Percentiles rank a stretch among this genome's conserved stretches.
Evolutionary conservation across 2,797 vertebrate species (phyloP).

Genomic region (Amphiprion clarkii): DNA sequence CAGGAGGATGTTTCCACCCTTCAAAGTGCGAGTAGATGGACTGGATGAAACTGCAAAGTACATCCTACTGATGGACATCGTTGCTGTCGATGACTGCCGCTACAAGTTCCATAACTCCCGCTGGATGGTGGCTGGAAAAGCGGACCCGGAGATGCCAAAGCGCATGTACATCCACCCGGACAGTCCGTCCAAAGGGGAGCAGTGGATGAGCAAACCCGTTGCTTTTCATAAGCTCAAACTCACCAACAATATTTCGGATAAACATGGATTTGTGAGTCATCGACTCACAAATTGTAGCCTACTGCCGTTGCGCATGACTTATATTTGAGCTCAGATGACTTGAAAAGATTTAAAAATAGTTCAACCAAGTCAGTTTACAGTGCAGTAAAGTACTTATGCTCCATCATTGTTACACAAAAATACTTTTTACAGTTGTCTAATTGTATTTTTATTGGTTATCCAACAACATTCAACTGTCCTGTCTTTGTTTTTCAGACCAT

Average conservation of each 20-base stretch:
- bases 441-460: too few species aligned
- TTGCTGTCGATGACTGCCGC: slow-evolving; percentile 95
- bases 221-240: slow-evolving; percentile 99
- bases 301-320: neutral
- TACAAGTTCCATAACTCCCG: slow-evolving; percentile 97
- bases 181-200: slow-evolving; percentile 95
- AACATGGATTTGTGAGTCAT: slow-evolving; percentile 96
- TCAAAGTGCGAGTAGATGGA: slow-evolving; percentile 95
- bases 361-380: too few species aligned
- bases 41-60: slow-evolving; percentile 95
- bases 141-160: slow-evolving; percentile 98
- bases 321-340: too few species aligned
- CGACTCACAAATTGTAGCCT: neutral
- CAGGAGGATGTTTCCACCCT: slow-evolving; percentile 98
- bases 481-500: slow-evolving; percentile 88
- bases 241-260: slow-evolving; percentile 97
- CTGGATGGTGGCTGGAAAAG: slow-evolving; percentile 97
- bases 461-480: neutral
- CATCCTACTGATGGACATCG: slow-evolving; percentile 97
- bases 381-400: too few species aligned
- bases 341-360: too few species aligned
- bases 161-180: slow-evolving; percentile 99
- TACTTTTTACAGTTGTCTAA: neutral
- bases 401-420: neutral
- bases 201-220: slow-evolving; percentile 98